Evolutionary conservation across 2,113 vertebrate species (phyloP), one percentile per base, ranked within the genome.

Genomic region (Microtus montanus): DNA sequence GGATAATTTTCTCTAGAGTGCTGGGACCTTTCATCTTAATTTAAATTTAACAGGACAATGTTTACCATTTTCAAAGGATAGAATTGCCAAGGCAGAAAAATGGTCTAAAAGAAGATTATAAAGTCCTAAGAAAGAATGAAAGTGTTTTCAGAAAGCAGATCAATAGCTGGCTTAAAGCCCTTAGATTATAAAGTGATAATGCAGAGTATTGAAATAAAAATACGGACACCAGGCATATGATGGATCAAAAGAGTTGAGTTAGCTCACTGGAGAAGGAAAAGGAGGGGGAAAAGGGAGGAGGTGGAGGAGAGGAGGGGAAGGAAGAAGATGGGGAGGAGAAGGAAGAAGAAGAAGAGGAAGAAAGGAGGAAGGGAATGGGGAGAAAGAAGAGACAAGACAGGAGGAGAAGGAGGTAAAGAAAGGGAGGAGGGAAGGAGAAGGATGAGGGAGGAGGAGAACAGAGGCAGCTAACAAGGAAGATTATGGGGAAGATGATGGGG

Each of bases 111-210:
- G 90, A 91, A 93, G 84, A 96, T 87, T 92, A 95, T 95, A 78
- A 47, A 97, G 95, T 97, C 93, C 93, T 88, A 88, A 89, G 80
- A 92, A 94, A 94, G 92, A 93, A 91, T 84, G 73, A 96, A 95
- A 91, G 73, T 94, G 84, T 88, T 78, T 97, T 84, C 96, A 89
- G 87, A 92, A 90, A 95, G 85, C 63, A 89, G 93, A 97, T 96
- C 93, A 93, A 96, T 96, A 96, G 88, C 58, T 97, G 94, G 88
- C 86, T 94, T 83, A 87, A 74, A 94, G 87, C 86, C 91, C 71
- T 94, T 89, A 96, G 95, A 96, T 97, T 96, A 97, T 97, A 93
- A 95, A 96, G 94, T 97, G 95, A 97, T 97, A 94, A 96, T 97
- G 92, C 20, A 80, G 58, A 92, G 52, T 89, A 96, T 80, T 95